Percentiles rank a stretch among this genome's conserved stretches.
Conservation (phyloP, 2,113 vertebrate species). For the Oreochromis niloticus region DNA sequence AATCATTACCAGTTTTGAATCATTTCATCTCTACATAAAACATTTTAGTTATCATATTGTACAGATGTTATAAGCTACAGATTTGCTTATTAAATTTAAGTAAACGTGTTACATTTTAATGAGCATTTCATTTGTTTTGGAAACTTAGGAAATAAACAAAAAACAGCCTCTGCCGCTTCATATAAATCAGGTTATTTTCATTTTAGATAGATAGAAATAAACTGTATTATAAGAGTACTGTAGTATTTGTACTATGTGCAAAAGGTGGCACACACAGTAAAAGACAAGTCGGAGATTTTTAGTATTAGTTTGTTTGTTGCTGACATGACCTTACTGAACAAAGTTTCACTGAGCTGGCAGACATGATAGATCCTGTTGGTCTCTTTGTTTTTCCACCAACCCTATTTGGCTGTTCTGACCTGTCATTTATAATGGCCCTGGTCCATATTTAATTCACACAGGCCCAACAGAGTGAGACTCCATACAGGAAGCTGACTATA, state of each 20-base stretch:
- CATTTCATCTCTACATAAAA: background rate
- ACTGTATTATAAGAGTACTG: background rate
- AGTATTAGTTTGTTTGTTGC: background rate
- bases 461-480: background rate
- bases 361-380: constrained; percentile 46
- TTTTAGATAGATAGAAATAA: background rate
- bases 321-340: constrained; percentile 30
- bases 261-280: background rate
- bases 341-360: constrained; percentile 39
- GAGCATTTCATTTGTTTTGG: background rate
- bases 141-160: background rate
- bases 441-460: constrained; percentile 50
- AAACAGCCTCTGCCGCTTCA: background rate
- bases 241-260: background rate
- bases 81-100: background rate
- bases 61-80: background rate
- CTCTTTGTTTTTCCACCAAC: constrained; percentile 50
- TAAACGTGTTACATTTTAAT: background rate
- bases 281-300: background rate
- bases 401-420: constrained; percentile 43
- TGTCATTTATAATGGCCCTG: constrained; percentile 48
- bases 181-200: background rate
- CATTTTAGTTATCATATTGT: background rate
- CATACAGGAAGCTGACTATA: constrained; percentile 37
- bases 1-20: background rate